A percentile compares a stretch with the other conserved stretches of the same genome.
Evolutionary conservation across 2,797 vertebrate genomes (phyloP).

Genomic region (Limosa lapponica): DNA sequence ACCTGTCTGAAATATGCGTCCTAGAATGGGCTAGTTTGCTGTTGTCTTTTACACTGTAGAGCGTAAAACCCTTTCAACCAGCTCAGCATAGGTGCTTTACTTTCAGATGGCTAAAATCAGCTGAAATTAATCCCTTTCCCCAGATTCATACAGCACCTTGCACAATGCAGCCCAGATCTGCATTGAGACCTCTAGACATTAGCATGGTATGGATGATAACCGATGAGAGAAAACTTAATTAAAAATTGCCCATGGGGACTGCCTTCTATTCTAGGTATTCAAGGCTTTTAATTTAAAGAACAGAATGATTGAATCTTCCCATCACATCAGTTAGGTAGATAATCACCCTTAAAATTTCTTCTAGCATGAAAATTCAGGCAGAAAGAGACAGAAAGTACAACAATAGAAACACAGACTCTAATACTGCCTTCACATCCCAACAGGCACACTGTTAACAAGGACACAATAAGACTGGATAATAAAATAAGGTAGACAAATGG

Average conservation of each 20-base stretch:
- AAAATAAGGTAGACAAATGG: background rate
- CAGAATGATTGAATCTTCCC: conserved; percentile 4
- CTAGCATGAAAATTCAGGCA: background rate
- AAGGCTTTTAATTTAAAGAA: conserved; percentile 31
- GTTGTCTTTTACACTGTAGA: background rate
- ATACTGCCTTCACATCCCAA: background rate
- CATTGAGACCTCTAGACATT: background rate
- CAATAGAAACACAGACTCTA: background rate
- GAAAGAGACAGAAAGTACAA: background rate
- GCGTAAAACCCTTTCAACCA: background rate
- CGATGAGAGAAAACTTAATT: conserved; percentile 32
- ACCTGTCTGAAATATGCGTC: background rate
- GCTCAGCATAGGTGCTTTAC: background rate
- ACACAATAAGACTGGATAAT: background rate
- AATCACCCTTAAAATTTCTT: conserved; percentile 42
- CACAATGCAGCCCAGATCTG: background rate
- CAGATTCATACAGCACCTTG: background rate
- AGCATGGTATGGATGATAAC: background rate
- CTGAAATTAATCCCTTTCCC: background rate
- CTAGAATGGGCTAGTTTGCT: background rate
- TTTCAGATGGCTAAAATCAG: background rate
- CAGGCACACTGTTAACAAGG: background rate
- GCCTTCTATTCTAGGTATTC: conserved; percentile 1
- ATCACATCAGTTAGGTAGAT: conserved; percentile 5
- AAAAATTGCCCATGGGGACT: background rate